Evolutionary conservation across 2,797 vertebrate genomes (phyloP).

Genomic region (Carapus acus): DNA sequence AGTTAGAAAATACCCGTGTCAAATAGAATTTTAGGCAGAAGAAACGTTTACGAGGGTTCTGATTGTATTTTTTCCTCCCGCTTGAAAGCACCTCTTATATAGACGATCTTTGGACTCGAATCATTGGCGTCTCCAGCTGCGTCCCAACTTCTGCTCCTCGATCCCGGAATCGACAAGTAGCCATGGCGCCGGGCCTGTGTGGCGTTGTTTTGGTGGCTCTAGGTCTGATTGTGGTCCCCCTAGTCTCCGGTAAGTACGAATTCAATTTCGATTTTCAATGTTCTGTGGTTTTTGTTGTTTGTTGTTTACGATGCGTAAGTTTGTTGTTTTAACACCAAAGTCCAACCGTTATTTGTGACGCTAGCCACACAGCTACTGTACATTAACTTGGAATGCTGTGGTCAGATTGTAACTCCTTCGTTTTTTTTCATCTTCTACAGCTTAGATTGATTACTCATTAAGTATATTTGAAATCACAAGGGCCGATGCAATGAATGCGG

Average conservation of each 20-base stretch:
- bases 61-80: too few species aligned
- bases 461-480: too few species aligned
- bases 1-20: too few species aligned
- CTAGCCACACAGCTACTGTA: neutral
- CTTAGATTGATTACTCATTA: neutral
- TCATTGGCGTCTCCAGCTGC: neutral
- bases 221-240: conserved; percentile 8
- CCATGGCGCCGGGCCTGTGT: conserved; percentile 49
- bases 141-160: neutral
- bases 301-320: neutral
- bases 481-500: too few species aligned
- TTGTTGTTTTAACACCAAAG: neutral
- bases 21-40: too few species aligned
- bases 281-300: neutral
- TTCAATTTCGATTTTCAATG: neutral
- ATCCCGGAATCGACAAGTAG: conserved; percentile 10
- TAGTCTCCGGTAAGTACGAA: conserved; percentile 45
- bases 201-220: conserved; percentile 23
- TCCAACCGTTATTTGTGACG: conserved; percentile 17
- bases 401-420: neutral
- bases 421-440: too few species aligned
- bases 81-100: too few species aligned
- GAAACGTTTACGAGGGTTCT: too few species aligned
- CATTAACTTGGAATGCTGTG: neutral
- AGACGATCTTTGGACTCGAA: conserved; percentile 14